A percentile compares a stretch with the other conserved stretches of the same genome.
phyloP scores from a whole-genome alignment of 1,140 invertebrate genomes.

The Neocloeon triangulifer region DNA sequence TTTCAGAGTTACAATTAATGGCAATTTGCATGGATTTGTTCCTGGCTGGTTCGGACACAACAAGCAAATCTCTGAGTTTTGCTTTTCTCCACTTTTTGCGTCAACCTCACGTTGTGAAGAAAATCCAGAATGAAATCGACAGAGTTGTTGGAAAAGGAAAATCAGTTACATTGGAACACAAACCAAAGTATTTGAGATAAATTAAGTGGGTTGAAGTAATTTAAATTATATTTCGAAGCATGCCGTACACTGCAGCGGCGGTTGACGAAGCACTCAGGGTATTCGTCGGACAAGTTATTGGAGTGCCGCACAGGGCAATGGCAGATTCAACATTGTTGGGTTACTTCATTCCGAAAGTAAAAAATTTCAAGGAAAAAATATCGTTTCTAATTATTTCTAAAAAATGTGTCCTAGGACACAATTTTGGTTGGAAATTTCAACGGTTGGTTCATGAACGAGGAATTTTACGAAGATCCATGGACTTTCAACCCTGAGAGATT shows the following conservation, averaged over 20 bases:
- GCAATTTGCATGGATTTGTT: slow-evolving; percentile 11
- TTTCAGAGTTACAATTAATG: slow-evolving; percentile 12
- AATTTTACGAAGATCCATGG: slow-evolving; percentile 42
- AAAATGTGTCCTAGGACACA: too few species aligned
- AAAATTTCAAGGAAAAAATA: too few species aligned
- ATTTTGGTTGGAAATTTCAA: slow-evolving; percentile 39
- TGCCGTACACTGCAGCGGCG: slow-evolving; percentile 34
- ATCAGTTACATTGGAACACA: slow-evolving; percentile 19
- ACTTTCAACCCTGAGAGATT: slow-evolving; percentile 49
- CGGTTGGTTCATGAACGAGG: slow-evolving; percentile 38
- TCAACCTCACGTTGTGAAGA: slow-evolving; percentile 22
- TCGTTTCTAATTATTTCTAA: too few species aligned
- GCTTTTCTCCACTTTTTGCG: slow-evolving; percentile 22
- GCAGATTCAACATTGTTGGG: slow-evolving; percentile 26
- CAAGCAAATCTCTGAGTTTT: slow-evolving; percentile 23
- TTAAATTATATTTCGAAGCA: slow-evolving; percentile 16
- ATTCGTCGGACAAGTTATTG: slow-evolving; percentile 27
- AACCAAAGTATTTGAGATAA: slow-evolving; percentile 12
- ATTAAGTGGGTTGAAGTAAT: too few species aligned
- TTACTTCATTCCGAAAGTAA: slow-evolving; percentile 38
- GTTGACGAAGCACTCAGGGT: slow-evolving; percentile 23
- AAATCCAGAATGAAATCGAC: slow-evolving; percentile 25
- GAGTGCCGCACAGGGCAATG: slow-evolving; percentile 31
- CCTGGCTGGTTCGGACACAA: slow-evolving; percentile 22
- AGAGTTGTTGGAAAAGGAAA: slow-evolving; percentile 18